These are phyloP conservation scores for Philaethria dido DNA, from an alignment of 2,888 invertebrate species.

Conservation along the genomic window DNA sequence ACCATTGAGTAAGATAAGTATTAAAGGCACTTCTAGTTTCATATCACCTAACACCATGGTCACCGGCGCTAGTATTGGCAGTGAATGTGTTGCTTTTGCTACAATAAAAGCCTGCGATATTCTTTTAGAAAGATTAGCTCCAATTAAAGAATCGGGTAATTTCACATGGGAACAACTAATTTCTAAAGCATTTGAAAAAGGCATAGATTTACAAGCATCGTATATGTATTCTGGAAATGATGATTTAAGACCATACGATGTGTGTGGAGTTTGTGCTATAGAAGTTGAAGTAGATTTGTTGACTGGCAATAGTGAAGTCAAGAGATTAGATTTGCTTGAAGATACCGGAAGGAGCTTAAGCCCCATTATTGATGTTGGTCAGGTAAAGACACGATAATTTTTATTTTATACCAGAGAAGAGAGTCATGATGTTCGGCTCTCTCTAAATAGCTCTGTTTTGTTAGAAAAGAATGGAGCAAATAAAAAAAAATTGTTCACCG, in stretches of 20 bases:
- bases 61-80: constrained; percentile 87
- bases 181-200: constrained; percentile 74
- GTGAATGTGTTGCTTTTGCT: constrained; percentile 85
- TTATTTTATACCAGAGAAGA: too few species aligned
- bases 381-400: constrained; percentile 64
- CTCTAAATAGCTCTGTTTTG: too few species aligned
- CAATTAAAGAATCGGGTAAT: constrained; percentile 80
- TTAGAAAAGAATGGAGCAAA: too few species aligned
- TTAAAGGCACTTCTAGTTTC: constrained; percentile 85
- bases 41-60: constrained; percentile 84
- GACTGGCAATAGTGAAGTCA: constrained; percentile 88
- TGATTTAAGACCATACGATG: constrained; percentile 81
- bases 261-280: constrained; percentile 85
- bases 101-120: constrained; percentile 86
- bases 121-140: constrained; percentile 83
- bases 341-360: constrained; percentile 89
- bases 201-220: constrained; percentile 85
- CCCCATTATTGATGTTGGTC: constrained; percentile 89
- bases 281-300: constrained; percentile 91
- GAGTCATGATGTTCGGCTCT: too few species aligned
- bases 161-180: constrained; percentile 84
- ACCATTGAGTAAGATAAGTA: constrained; percentile 84
- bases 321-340: constrained; percentile 88
- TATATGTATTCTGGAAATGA: constrained; percentile 83
- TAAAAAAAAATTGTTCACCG: too few species aligned